phyloP scores from a whole-genome alignment of 2,888 invertebrate genomes.

The Choristoneura rosaceana region DNA sequence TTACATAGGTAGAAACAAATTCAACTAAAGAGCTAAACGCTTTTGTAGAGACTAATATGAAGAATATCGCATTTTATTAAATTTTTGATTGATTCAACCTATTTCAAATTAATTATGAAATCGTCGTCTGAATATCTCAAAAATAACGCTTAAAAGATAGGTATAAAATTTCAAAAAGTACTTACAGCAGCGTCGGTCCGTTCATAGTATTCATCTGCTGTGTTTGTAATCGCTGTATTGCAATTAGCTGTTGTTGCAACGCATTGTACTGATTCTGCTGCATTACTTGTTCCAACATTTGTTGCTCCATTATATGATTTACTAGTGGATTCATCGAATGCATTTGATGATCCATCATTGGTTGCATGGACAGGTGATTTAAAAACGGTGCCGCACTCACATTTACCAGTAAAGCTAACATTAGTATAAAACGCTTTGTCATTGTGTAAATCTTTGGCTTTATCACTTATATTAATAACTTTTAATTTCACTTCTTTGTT shows the following conservation, averaged over 20 bases:
- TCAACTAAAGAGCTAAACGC: too few species aligned
- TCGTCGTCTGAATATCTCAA: too few species aligned
- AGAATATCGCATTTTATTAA: too few species aligned
- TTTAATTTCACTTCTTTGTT: neutral
- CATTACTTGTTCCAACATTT: conserved; percentile 55
- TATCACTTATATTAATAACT: conserved; percentile 6
- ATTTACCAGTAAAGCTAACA: conserved; percentile 51
- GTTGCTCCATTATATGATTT: conserved; percentile 51
- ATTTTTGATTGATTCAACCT: too few species aligned
- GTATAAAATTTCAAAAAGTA: conserved; percentile 37
- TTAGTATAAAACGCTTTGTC: conserved; percentile 41
- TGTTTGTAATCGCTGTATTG: conserved; percentile 50
- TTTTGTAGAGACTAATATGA: too few species aligned
- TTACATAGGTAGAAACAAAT: too few species aligned
- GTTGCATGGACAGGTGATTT: conserved; percentile 10
- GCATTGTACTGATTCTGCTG: conserved; percentile 49
- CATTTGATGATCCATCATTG: neutral
- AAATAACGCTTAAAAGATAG: too few species aligned
- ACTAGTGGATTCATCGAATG: conserved; percentile 46
- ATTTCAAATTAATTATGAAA: too few species aligned
- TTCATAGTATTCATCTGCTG: conserved; percentile 54
- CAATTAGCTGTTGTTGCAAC: conserved; percentile 47
- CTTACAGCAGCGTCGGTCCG: conserved; percentile 56
- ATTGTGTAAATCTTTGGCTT: conserved; percentile 10
- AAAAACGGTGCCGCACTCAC: conserved; percentile 57